Evolutionary conservation across 1,140 invertebrate species (phyloP).

Genomic region (Zaprionus vittiger): DNA sequence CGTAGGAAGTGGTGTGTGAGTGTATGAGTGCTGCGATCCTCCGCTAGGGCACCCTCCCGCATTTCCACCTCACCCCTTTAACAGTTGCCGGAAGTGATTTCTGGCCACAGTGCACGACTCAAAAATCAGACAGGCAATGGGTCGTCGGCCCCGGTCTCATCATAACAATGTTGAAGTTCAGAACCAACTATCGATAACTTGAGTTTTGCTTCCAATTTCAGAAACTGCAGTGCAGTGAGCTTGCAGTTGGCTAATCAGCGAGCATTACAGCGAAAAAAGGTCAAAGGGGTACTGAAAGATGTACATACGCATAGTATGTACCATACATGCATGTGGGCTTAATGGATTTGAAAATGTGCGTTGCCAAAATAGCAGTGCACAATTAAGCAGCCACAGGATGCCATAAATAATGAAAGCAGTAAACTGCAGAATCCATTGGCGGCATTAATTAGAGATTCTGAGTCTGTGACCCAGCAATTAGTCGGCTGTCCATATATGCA

Average conservation of each 20-base stretch:
- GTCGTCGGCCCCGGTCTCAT: neutral
- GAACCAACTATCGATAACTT: neutral
- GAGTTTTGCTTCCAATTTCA: neutral
- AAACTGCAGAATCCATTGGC: constrained; percentile 41
- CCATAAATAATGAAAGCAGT: constrained; percentile 68
- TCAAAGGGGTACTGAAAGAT: neutral
- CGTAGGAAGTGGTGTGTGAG: constrained; percentile 70
- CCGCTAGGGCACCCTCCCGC: constrained; percentile 10
- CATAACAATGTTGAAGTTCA: neutral
- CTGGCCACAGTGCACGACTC: constrained; percentile 45
- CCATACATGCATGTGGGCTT: constrained; percentile 22
- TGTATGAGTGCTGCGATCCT: constrained; percentile 46
- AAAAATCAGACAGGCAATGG: neutral
- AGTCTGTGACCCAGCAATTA: constrained; percentile 32
- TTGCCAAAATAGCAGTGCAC: constrained; percentile 65
- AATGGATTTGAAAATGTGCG: constrained; percentile 67
- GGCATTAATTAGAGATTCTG: constrained; percentile 36
- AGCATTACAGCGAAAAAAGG: neutral
- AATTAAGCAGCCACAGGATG: constrained; percentile 61
- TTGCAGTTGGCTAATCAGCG: neutral
- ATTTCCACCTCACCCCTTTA: constrained; percentile 1
- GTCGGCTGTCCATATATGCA: constrained; percentile 9
- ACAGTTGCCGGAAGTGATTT: constrained; percentile 72
- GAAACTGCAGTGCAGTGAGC: neutral
- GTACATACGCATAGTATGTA: neutral